Base-by-base conservation (phyloP, 2,113 vertebrate species). In the Malaclemys terrapin region DNA sequence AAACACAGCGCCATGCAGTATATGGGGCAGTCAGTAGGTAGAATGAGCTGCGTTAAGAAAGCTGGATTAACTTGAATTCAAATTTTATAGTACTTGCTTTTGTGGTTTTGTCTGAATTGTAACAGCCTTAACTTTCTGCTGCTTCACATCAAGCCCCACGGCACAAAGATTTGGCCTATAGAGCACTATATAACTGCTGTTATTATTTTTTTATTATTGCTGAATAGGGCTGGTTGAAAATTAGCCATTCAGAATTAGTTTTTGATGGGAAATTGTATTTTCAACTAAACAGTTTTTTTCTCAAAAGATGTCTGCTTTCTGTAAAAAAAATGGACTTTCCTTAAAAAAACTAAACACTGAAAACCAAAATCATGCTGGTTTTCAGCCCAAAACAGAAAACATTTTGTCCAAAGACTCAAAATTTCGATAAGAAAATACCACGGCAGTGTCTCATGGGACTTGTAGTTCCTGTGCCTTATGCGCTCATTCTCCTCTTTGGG, bases 61-160 rank as follows among this genome's bases (percentile, higher is more conserved):
- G 25, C n/a, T 69, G 11, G 52, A 49, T 42, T 59, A n/a, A 84
- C 38, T 83, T 95, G 50, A 25, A 49, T 96, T 96, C 91, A 59
- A 31, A 22, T 83, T 85, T 59, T 88, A 53, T 65, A 65, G 31
- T 17, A 57, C 57, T 89, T 94, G 65, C 54, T 89, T 79, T 86
- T 83, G 4, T 91, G n/a, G 62, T 84, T 87, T 38, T 75, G 13
- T 87, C 19, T 53, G 57, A 93, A 54, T 88, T 89, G 5, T 81
- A 65, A 82, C 10, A 91, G 75, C 75, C 96, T 97, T 93, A 82
- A 94, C 96, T 97, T 97, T 84, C 86, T 95, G 85, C 38, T 92
- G 87, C 75, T 93, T 95, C 94, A 69, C 93, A 72, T 31, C 89
- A 42, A 80, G 65, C 91, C 50, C 27, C 76, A 72, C 79, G 17